Evolutionary conservation across 2,888 invertebrate genomes (phyloP).

Genomic region (Drosophila sordidula): DNA sequence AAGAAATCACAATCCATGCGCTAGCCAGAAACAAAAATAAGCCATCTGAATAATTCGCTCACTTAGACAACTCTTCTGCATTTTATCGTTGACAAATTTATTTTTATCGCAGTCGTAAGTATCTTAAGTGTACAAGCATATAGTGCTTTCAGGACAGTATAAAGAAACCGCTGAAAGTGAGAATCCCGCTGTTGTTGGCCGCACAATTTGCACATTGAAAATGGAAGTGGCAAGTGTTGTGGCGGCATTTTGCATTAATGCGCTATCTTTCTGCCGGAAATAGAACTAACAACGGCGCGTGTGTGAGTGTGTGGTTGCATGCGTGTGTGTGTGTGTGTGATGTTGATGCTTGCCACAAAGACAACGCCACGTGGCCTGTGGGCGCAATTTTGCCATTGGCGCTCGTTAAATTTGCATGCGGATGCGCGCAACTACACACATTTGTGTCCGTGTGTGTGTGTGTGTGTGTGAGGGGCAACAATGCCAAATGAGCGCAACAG

Average conservation of each 20-base stretch:
- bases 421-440: slow-evolving; percentile 33
- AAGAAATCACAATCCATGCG: no score
- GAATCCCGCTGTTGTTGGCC: slow-evolving; percentile 10
- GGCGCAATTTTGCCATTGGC: slow-evolving; percentile 71
- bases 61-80: no score
- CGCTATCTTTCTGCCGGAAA: slow-evolving; percentile 57
- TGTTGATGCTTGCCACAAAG: slow-evolving; percentile 60
- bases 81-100: no score
- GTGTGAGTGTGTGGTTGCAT: slow-evolving; percentile 3
- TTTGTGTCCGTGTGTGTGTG: not conserved
- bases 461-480: slow-evolving; percentile 21
- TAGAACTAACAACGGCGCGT: slow-evolving; percentile 55
- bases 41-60: no score
- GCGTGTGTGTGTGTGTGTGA: slow-evolving; percentile 14
- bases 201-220: slow-evolving; percentile 45
- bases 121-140: not conserved
- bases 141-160: not conserved
- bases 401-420: slow-evolving; percentile 81
- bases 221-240: slow-evolving; percentile 48
- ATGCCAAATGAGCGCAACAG: slow-evolving; percentile 57
- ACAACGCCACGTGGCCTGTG: slow-evolving; percentile 67
- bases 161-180: slow-evolving; percentile 20
- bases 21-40: no score
- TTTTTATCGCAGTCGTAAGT: not conserved
- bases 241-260: slow-evolving; percentile 50